phyloP scores from a whole-genome alignment of 2,888 invertebrate species.

The Ferrisia virgata region DNA sequence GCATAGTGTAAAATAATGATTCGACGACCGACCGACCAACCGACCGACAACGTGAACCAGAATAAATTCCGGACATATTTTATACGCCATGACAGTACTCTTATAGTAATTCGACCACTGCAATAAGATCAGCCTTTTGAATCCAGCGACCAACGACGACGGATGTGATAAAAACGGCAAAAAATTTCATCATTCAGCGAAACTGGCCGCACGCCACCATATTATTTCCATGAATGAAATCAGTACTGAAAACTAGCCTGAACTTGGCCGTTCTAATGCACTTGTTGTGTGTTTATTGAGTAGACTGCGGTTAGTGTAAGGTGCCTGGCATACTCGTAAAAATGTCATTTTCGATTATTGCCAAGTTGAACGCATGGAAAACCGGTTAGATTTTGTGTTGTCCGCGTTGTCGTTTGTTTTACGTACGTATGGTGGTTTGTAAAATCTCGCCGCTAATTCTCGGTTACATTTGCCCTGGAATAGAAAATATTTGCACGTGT shows the following conservation, averaged over 20 bases:
- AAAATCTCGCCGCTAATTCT: no score
- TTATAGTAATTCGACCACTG: neutral
- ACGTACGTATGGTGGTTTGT: neutral
- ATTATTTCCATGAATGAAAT: neutral
- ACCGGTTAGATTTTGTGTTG: neutral
- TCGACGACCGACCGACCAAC: neutral
- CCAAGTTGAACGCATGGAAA: neutral
- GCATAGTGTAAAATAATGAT: neutral
- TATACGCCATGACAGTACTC: neutral
- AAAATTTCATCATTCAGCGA: neutral
- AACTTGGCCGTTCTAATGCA: neutral
- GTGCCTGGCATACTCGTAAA: neutral
- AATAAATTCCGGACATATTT: conserved; percentile 23
- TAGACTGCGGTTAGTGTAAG: neutral
- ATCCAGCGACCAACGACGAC: neutral
- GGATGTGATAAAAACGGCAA: neutral
- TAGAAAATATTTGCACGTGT: no score
- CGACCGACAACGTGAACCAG: neutral
- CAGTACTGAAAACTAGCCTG: neutral
- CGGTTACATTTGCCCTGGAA: no score
- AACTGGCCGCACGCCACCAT: neutral
- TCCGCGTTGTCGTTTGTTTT: neutral
- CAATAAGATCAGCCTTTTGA: neutral
- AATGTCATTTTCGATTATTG: conserved; percentile 1
- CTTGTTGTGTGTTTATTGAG: neutral